Base-by-base conservation (phyloP, 2,888 invertebrate genomes). In the Gryllus longicercus region DNA sequence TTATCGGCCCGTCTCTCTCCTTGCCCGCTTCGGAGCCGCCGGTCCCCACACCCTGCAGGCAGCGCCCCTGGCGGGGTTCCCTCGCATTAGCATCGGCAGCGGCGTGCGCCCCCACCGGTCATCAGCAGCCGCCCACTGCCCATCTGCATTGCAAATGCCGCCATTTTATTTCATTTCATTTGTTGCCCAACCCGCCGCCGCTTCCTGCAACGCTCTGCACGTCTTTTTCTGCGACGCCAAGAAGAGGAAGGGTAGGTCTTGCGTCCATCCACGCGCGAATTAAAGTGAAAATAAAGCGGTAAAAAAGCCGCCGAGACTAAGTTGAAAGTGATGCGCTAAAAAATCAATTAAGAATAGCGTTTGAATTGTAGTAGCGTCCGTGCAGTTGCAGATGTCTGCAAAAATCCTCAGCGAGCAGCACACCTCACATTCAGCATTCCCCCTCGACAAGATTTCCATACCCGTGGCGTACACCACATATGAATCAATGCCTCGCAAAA, bases 101-200 rank as follows among this genome's bases (percentile, higher is more conserved):
- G 63, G 14, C 63, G 63, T 63, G 63, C n/a, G 10, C 63, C 14
- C 16, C 63, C 63, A 63, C n/a, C n/a, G 63, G 63, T 63, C 63
- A 63, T 63, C 63, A 63, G 63, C n/a, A 63, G n/a, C 63, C 63
- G 16, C 63, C 14, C 63, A 11, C 63, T 18, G 63, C n/a, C 63
- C 63, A 63, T 63, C 63, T 63, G 63, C 63, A 63, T 63, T 63
- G 63, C 63, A 63, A 63, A 63, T 63, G 63, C 63, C 16, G 63
- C 63, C 63, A 63, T 63, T 63, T 63, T 63, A 63, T 63, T 63
- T 63, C 63, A 63, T 63, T 63, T 63, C 63, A 63, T 63, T 63
- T 63, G 63, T 63, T 63, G 14, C 11, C 63, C 63, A 63, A 63
- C 14, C 16, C n/a, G 16, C 16, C n/a, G 16, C 16, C 63, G n/a